Conservation (phyloP, 2,888 invertebrate genomes). For the Reticulitermes lucifugus region DNA sequence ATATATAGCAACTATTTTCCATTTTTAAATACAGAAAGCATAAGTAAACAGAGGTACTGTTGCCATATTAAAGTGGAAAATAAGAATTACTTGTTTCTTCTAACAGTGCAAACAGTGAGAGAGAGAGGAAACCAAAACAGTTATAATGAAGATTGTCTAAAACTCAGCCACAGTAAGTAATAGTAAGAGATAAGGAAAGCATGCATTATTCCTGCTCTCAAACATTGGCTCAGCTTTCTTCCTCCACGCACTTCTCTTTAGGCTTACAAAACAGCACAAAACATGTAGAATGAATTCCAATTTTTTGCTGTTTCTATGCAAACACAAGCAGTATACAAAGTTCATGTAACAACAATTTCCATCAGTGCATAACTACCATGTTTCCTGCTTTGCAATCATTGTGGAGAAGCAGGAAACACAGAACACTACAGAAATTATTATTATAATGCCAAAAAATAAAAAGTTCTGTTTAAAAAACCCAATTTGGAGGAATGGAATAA, state of each 20-base stretch:
- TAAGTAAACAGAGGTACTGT: slow-evolving; percentile 40
- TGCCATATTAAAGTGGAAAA: slow-evolving; percentile 33
- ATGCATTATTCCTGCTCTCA: slow-evolving; percentile 15
- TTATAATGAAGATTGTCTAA: slow-evolving; percentile 33
- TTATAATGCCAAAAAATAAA: neutral
- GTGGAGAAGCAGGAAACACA: neutral
- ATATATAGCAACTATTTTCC: slow-evolving; percentile 41
- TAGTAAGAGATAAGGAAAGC: slow-evolving; percentile 33
- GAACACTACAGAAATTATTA: neutral
- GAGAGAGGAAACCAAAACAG: slow-evolving; percentile 40
- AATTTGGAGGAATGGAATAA: neutral
- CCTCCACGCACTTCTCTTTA: neutral
- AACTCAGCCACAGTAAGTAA: slow-evolving; percentile 37
- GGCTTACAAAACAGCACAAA: too few relatives aligned
- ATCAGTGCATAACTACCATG: neutral
- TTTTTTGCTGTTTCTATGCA: too few relatives aligned
- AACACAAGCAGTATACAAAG: neutral
- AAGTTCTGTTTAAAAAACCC: neutral
- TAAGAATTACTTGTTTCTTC: slow-evolving; percentile 36
- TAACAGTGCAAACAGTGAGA: slow-evolving; percentile 41
- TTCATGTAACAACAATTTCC: too few relatives aligned
- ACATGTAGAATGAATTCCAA: too few relatives aligned
- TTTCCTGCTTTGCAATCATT: neutral
- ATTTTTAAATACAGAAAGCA: slow-evolving; percentile 40
- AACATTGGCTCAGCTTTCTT: slow-evolving; percentile 8